Conservation (phyloP, 2,888 invertebrate genomes). For the Harpagoxenus sublaevis region DNA sequence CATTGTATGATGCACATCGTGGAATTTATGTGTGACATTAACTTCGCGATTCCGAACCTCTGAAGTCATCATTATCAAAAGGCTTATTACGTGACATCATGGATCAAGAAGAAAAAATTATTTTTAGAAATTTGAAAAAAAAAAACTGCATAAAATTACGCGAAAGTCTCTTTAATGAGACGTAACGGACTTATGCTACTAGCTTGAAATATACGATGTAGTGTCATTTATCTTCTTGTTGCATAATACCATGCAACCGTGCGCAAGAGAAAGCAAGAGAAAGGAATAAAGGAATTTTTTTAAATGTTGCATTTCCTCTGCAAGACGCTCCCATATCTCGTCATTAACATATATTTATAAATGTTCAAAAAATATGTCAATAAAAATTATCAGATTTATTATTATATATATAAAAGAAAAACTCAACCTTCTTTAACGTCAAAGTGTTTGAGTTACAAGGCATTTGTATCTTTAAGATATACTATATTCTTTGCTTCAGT, state of each 20-base stretch:
- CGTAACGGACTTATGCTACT: neutral
- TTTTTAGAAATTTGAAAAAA: neutral
- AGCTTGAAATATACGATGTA: neutral
- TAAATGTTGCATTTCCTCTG: neutral
- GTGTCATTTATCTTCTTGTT: slow-evolving; percentile 24
- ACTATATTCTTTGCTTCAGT: neutral
- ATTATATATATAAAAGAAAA: neutral
- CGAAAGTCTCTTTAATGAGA: slow-evolving; percentile 9
- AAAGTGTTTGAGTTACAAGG: neutral
- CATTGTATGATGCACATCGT: slow-evolving; percentile 12
- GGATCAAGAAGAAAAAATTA: neutral
- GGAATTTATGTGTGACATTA: slow-evolving; percentile 8
- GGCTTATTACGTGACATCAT: neutral
- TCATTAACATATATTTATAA: neutral
- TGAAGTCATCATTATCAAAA: neutral
- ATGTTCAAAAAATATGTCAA: neutral
- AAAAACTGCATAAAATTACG: neutral
- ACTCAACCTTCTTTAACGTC: neutral
- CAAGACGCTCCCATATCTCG: neutral
- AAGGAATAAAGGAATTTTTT: neutral
- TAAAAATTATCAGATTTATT: neutral
- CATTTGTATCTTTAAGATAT: neutral
- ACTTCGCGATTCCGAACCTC: neutral
- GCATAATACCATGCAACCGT: slow-evolving; percentile 31
- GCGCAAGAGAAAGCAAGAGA: slow-evolving; percentile 34